phyloP scores from a whole-genome alignment of 1,140 invertebrate genomes.

The Platorchestia sp. region DNA sequence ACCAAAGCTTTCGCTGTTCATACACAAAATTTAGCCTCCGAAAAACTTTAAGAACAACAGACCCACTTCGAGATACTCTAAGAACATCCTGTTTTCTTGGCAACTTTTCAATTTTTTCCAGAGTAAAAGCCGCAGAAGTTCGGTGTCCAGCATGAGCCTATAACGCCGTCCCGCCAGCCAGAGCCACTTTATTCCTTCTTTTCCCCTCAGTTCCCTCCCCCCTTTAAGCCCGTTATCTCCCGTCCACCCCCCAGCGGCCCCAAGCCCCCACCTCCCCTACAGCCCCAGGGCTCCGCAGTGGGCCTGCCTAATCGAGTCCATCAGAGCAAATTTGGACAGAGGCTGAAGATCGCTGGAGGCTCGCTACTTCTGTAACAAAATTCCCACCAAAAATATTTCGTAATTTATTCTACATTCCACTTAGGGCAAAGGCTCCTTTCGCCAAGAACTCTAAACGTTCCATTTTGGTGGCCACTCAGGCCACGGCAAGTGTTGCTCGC shows the following conservation, averaged over 20 bases:
- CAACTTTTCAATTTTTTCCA: background rate
- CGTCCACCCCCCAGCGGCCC: background rate
- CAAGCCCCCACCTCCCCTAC: background rate
- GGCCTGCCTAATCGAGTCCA: constrained; percentile 37
- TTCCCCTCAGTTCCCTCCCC: background rate
- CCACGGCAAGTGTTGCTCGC: background rate
- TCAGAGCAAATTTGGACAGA: background rate
- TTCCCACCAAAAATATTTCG: constrained; percentile 34
- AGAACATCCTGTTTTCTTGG: background rate
- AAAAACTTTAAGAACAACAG: background rate
- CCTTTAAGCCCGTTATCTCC: background rate
- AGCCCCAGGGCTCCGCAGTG: background rate
- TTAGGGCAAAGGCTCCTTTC: constrained; percentile 2
- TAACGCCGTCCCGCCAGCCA: too few species aligned
- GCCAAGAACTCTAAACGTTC: background rate
- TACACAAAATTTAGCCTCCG: background rate
- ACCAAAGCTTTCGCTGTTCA: background rate
- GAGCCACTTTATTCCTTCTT: too few species aligned
- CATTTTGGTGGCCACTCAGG: background rate
- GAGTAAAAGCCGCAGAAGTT: background rate
- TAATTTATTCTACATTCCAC: constrained; percentile 36
- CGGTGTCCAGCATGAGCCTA: background rate
- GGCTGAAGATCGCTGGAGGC: background rate
- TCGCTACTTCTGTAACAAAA: background rate
- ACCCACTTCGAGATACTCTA: background rate